Evolutionary conservation across 2,888 invertebrate genomes (phyloP).

Genomic region (Andrena bucephala): DNA sequence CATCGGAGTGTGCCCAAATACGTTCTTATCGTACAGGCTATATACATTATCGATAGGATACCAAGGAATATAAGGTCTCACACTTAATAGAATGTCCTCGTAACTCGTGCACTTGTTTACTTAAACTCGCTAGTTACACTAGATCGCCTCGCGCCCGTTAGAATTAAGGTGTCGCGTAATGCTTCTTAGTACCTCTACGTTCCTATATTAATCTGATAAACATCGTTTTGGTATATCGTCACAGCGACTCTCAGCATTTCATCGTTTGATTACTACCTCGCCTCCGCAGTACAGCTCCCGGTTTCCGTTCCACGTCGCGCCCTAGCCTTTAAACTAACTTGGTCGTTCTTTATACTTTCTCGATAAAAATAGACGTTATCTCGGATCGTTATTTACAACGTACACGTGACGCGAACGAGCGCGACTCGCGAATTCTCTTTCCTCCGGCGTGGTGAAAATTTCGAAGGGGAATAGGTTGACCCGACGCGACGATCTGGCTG

Average conservation of each 20-base stretch:
- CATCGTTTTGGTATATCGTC: constrained; percentile 84
- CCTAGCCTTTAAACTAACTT: constrained; percentile 58
- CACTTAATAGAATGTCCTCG: constrained; percentile 75
- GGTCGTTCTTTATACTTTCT: constrained; percentile 72
- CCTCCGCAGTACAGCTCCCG: constrained; percentile 53
- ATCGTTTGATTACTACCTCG: constrained; percentile 80
- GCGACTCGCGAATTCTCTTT: not conserved
- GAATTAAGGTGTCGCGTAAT: constrained; percentile 51
- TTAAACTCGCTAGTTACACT: constrained; percentile 67
- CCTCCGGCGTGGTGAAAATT: not conserved
- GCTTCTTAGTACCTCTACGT: constrained; percentile 52
- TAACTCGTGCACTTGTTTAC: constrained; percentile 69
- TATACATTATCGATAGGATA: constrained; percentile 76
- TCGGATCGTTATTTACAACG: constrained; percentile 58
- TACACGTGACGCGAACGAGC: constrained; percentile 26
- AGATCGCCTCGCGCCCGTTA: constrained; percentile 32
- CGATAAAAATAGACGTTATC: constrained; percentile 79
- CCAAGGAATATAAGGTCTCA: constrained; percentile 75
- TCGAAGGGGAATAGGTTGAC: not conserved
- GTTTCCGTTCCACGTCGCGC: not conserved
- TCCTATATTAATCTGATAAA: constrained; percentile 74
- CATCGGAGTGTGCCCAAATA: constrained; percentile 78
- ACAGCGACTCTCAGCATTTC: constrained; percentile 83
- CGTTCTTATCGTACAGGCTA: constrained; percentile 80
- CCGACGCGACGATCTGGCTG: not conserved